Conservation (phyloP, 2,888 invertebrate genomes). For the Meiosimyza platycephala region DNA sequence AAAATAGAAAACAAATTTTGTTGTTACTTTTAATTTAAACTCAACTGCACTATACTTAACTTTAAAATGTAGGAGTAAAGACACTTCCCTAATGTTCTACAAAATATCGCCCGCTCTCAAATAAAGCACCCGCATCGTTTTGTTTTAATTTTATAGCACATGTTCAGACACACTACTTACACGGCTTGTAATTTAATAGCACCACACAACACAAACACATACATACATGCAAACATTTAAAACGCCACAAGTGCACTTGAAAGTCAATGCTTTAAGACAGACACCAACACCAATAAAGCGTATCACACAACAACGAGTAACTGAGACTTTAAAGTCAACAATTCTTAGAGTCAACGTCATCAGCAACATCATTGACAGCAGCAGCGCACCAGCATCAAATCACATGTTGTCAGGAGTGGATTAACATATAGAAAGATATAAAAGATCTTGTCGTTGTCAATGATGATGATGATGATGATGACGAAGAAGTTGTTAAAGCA, state of each 20-base stretch:
- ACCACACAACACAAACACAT: not conserved
- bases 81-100: too few species aligned
- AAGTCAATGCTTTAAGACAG: slow-evolving; percentile 35
- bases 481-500: not conserved
- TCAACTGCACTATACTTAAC: too few species aligned
- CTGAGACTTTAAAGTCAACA: slow-evolving; percentile 32
- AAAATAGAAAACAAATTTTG: too few species aligned
- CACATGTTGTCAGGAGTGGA: too few species aligned
- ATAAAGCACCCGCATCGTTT: slow-evolving; percentile 25
- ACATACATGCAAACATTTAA: not conserved
- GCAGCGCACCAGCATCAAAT: not conserved
- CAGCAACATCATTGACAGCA: slow-evolving; percentile 5
- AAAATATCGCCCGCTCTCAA: too few species aligned
- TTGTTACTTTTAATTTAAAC: too few species aligned
- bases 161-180: slow-evolving; percentile 24
- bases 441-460: not conserved
- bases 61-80: too few species aligned
- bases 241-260: slow-evolving; percentile 40
- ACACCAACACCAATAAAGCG: slow-evolving; percentile 26
- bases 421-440: too few species aligned
- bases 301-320: slow-evolving; percentile 10
- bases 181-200: slow-evolving; percentile 20
- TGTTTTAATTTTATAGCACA: slow-evolving; percentile 15
- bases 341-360: not conserved
- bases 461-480: not conserved